Percentiles rank a stretch among this genome's conserved stretches.
Evolutionary conservation across 2,888 invertebrate genomes (phyloP).

Genomic region (Vanessa cardui): DNA sequence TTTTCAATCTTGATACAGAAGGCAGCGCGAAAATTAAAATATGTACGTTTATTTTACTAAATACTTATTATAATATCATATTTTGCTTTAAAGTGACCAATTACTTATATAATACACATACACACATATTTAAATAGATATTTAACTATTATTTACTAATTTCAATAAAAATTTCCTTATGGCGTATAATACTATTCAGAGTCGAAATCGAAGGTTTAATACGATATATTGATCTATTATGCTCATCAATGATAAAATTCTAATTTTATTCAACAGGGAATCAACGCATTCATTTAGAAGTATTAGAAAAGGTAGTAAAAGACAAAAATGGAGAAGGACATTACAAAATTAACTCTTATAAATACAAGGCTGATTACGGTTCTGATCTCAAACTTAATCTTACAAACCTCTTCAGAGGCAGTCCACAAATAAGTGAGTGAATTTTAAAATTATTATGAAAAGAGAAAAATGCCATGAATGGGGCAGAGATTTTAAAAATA

Average conservation of each 20-base stretch:
- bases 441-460: background rate
- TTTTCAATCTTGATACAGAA: conserved; percentile 75
- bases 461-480: background rate
- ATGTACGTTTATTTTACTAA: conserved; percentile 53
- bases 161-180: too few relatives aligned
- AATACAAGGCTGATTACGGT: conserved; percentile 77
- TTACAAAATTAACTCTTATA: conserved; percentile 78
- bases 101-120: too few relatives aligned
- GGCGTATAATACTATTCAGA: too few relatives aligned
- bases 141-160: too few relatives aligned
- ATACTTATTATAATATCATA: background rate
- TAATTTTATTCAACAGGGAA: conserved; percentile 55
- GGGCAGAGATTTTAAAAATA: background rate
- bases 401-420: conserved; percentile 75
- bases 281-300: conserved; percentile 70
- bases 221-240: too few relatives aligned
- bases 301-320: conserved; percentile 66
- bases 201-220: too few relatives aligned
- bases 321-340: conserved; percentile 70
- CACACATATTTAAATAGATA: too few relatives aligned
- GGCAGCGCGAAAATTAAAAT: conserved; percentile 74
- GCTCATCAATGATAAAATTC: background rate
- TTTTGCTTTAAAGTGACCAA: too few relatives aligned
- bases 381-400: conserved; percentile 73
- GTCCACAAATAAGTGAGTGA: conserved; percentile 72